phyloP scores from a whole-genome alignment of 2,797 vertebrate species.

The Parambassis ranga region DNA sequence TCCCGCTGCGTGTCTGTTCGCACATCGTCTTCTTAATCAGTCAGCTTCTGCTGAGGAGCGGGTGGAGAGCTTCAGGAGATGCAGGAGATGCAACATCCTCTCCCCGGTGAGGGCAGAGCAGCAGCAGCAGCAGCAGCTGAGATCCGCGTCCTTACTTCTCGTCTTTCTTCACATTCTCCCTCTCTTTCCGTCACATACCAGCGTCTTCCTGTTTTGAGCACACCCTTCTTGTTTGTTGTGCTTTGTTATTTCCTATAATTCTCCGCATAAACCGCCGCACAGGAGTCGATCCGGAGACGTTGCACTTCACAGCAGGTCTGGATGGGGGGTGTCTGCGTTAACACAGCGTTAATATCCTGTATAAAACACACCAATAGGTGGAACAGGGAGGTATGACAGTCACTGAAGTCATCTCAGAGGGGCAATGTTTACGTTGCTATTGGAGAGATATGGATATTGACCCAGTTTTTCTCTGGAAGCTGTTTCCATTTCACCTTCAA shows the following conservation, averaged over 20 bases:
- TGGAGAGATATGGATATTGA: no score
- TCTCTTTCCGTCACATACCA: not conserved
- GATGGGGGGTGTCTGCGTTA: not conserved
- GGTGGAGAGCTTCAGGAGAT: constrained; percentile 9
- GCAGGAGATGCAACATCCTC: constrained; percentile 63
- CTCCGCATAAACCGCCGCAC: constrained; percentile 7
- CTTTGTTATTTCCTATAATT: constrained; percentile 43
- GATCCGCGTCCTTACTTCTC: not conserved
- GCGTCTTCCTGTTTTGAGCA: constrained; percentile 15
- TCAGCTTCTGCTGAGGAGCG: not conserved
- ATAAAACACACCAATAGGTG: no score
- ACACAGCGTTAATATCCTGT: not conserved
- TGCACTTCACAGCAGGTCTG: constrained; percentile 15
- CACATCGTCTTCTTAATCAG: constrained; percentile 10
- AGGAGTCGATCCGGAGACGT: constrained; percentile 44
- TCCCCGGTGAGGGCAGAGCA: constrained; percentile 28
- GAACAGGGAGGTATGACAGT: no score
- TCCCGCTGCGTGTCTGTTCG: not conserved
- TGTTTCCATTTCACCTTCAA: no score
- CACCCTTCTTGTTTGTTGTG: constrained; percentile 40
- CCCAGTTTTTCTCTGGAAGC: no score
- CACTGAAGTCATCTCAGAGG: no score
- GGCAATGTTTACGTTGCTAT: no score
- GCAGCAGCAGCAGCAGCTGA: not conserved
- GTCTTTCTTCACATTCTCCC: constrained; percentile 2